Evolutionary conservation across 1,140 invertebrate species (phyloP), one percentile per base, ranked within the genome.

Genomic region (Drosophila sturtevanti): DNA sequence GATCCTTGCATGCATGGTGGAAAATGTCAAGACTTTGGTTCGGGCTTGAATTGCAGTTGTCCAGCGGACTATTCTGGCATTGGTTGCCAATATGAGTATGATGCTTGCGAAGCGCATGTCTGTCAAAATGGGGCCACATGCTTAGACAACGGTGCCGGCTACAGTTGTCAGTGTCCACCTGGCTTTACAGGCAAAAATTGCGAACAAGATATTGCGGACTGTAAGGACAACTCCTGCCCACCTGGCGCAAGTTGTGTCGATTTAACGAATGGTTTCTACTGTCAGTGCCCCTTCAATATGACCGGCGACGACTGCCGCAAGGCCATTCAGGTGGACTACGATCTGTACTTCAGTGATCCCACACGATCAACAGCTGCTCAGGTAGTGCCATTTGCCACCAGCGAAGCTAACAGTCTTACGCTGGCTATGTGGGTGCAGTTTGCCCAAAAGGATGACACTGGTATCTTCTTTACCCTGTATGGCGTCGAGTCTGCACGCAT

Each of bases 341-440:
- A 99, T 89, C 92, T 99, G 1, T 97, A 97, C 94, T 98, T 99
- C 87, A 97, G 97, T 82, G 98, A 99, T 91, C 95, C 97, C 54
- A 93, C 95, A 22, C 94, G 97, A 10, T 98, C 97, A 61, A 97
- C 96, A 76, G 98, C 97, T 7, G 95, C 97, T 27, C 95, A 98
- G 93, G 94, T 97, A 12, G 96, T 98, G 81, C 98, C 98, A 61
- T 98, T 99, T 93, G 95, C 95, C 73, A 95, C 96, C 3, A 95
- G 95, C 5, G 93, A 94, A 14, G 94, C 95, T 38, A 94, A 95
- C 70, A 97, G 96, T 90, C 92, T 99, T 9, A 98, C 98, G 0
- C 93, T 99, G 22, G 97, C 96, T 6, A 95, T 99, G 94, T 99
- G 98, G 98, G 97, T 99, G 0, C 97, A 98, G 91, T 99, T 98